Evolutionary conservation across 92 coral and sea anemone genomes (phyloP).

Genomic region (Porites rus): DNA sequence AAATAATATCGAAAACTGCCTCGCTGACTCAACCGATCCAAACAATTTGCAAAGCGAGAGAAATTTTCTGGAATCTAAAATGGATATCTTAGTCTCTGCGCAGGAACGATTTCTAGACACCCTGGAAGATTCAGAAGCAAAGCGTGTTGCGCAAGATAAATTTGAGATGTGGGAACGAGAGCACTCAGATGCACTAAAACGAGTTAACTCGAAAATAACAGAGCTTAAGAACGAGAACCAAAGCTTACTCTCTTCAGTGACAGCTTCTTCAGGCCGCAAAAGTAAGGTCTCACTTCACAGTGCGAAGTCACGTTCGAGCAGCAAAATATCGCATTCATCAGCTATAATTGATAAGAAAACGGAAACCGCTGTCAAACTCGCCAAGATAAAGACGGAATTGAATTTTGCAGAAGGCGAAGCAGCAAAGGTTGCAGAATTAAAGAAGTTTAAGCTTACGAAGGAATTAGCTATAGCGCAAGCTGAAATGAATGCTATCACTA

Average conservation of each 20-base stretch:
- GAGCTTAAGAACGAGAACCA: constrained; percentile 4
- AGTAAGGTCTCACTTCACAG: not conserved
- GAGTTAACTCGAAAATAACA: constrained; percentile 3
- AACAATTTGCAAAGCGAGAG: not conserved
- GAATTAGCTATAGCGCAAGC: constrained; percentile 25
- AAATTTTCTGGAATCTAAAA: constrained; percentile 13
- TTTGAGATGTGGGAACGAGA: constrained; percentile 16
- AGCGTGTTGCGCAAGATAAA: constrained; percentile 18
- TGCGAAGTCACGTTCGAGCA: not conserved
- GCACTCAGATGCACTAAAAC: constrained; percentile 15
- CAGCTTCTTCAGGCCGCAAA: not conserved
- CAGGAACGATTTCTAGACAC: not conserved
- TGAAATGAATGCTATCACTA: constrained; percentile 13
- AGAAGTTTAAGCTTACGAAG: constrained; percentile 24
- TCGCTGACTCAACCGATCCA: constrained; percentile 6
- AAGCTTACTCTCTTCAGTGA: constrained; percentile 8
- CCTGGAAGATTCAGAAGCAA: not conserved
- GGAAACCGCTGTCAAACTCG: constrained; percentile 1
- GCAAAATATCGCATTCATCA: not conserved
- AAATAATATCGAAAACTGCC: not conserved
- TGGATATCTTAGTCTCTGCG: not conserved
- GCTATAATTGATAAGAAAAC: constrained; percentile 18
- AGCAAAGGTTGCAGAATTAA: constrained; percentile 1
- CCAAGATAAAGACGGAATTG: constrained; percentile 2
- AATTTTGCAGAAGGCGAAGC: constrained; percentile 24